These are phyloP conservation scores for Drosophila macrospina DNA, from an alignment of 2,888 invertebrate species.

Conservation along the genomic window DNA sequence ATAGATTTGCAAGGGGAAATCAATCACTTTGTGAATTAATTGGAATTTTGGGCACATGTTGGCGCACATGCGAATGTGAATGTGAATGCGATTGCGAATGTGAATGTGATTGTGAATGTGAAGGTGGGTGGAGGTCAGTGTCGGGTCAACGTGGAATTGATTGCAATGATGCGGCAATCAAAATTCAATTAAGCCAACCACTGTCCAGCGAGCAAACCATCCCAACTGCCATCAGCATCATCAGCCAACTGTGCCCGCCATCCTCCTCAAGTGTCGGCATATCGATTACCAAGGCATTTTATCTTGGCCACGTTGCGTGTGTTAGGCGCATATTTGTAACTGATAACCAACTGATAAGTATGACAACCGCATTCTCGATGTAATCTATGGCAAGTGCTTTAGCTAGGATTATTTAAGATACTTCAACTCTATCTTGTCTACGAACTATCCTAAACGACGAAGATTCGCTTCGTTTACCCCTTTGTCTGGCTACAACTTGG, in stretches of 20 bases:
- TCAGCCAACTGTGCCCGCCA: conserved; percentile 16
- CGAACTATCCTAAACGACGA: conserved; percentile 66
- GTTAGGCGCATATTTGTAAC: conserved; percentile 1
- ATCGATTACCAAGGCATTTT: conserved; percentile 31
- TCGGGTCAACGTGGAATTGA: conserved; percentile 45
- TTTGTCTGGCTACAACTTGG: conserved; percentile 17
- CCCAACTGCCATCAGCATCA: conserved; percentile 32
- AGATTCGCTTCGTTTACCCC: conserved; percentile 13
- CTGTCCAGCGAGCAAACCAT: conserved; percentile 19
- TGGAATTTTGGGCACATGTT: conserved; percentile 73
- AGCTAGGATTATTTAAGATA: conserved; percentile 23
- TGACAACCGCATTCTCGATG: not conserved
- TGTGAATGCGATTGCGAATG: not conserved
- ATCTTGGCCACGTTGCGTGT: not conserved
- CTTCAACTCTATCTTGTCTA: conserved; percentile 71
- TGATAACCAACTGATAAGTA: not conserved
- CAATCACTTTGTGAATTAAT: conserved; percentile 79
- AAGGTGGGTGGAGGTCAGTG: conserved; percentile 9
- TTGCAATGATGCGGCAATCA: conserved; percentile 75
- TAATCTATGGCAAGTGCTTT: not conserved
- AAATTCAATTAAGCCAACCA: conserved; percentile 76
- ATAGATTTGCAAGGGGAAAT: conserved; percentile 63
- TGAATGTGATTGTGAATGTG: conserved; percentile 14
- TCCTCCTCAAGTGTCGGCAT: conserved; percentile 2
- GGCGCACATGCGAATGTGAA: conserved; percentile 8